Percentiles rank a stretch among this genome's conserved stretches.
These are phyloP conservation scores for Probaryconus sp. DNA, from an alignment of 1,140 invertebrate genomes.

Conservation along the genomic window DNA sequence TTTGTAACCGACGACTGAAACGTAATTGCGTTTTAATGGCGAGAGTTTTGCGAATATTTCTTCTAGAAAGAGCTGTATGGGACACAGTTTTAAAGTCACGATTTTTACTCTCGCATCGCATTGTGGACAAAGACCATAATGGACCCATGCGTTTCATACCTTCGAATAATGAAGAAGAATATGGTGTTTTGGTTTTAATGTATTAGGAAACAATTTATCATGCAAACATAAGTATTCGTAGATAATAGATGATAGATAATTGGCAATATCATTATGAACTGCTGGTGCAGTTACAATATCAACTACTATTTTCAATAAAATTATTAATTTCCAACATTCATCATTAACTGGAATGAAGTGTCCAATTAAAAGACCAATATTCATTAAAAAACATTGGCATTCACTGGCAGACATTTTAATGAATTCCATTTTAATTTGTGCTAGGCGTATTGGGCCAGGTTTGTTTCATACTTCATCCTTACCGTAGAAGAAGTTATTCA, in stretches of 20 bases:
- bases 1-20: no score
- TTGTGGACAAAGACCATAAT: background rate
- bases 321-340: slow-evolving; percentile 23
- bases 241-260: slow-evolving; percentile 13
- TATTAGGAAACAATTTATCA: slow-evolving; percentile 11
- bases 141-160: background rate
- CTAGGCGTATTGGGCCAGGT: slow-evolving; percentile 2
- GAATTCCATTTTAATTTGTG: background rate
- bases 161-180: slow-evolving; percentile 15
- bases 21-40: slow-evolving; percentile 22
- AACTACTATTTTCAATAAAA: slow-evolving; percentile 11
- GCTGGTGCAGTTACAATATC: slow-evolving; percentile 13
- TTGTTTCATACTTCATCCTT: slow-evolving; percentile 3
- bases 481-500: slow-evolving; percentile 2
- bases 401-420: slow-evolving; percentile 24
- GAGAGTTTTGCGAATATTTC: slow-evolving; percentile 13
- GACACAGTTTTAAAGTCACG: slow-evolving; percentile 11
- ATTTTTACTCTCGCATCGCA: slow-evolving; percentile 12
- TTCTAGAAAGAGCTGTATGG: slow-evolving; percentile 7
- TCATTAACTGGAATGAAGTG: background rate
- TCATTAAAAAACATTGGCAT: slow-evolving; percentile 6
- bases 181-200: slow-evolving; percentile 28
- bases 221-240: slow-evolving; percentile 2
- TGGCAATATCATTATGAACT: background rate
- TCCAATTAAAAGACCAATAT: slow-evolving; percentile 13